A percentile compares a stretch with the other conserved stretches of the same genome.
Evolutionary conservation across 2,888 invertebrate species (phyloP).

Genomic region (Caenorhabditis macrosperma): DNA sequence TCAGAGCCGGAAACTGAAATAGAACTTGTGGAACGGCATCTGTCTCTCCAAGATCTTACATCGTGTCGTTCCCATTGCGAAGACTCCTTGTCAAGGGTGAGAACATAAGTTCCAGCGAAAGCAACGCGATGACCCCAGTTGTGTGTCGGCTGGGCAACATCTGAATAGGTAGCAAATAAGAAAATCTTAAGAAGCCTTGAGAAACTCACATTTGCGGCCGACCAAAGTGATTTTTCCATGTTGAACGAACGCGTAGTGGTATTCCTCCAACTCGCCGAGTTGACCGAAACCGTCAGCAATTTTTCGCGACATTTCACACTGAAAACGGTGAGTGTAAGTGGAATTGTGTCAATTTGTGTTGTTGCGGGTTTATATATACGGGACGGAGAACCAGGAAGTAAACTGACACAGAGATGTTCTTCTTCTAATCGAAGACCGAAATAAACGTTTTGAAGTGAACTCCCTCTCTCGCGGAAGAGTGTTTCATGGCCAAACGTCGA

Average conservation of each 20-base stretch:
- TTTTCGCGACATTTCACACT: conserved; percentile 26
- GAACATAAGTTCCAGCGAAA: conserved; percentile 63
- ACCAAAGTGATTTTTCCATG: conserved; percentile 41
- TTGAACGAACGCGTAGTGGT: conserved; percentile 33
- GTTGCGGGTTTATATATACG: conserved; percentile 24
- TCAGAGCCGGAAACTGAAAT: conserved; percentile 56
- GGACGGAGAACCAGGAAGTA: conserved; percentile 34
- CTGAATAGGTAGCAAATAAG: conserved; percentile 26
- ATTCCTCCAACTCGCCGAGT: conserved; percentile 10
- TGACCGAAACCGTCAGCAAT: conserved; percentile 36
- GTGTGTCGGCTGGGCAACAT: conserved; percentile 53
- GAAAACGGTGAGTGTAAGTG: too few species aligned
- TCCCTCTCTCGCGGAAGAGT: not conserved
- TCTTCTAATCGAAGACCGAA: not conserved
- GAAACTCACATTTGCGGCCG: conserved; percentile 45
- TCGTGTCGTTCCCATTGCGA: conserved; percentile 55
- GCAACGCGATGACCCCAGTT: conserved; percentile 66
- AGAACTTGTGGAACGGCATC: not conserved
- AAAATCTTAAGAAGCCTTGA: not conserved
- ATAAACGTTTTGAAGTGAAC: not conserved
- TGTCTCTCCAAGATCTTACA: conserved; percentile 23
- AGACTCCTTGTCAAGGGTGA: conserved; percentile 52
- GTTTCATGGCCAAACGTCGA: conserved; percentile 15
- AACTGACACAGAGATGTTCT: not conserved
- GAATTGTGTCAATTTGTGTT: too few species aligned